Conservation (phyloP, 2,113 vertebrate species). For the Sula dactylatra region DNA sequence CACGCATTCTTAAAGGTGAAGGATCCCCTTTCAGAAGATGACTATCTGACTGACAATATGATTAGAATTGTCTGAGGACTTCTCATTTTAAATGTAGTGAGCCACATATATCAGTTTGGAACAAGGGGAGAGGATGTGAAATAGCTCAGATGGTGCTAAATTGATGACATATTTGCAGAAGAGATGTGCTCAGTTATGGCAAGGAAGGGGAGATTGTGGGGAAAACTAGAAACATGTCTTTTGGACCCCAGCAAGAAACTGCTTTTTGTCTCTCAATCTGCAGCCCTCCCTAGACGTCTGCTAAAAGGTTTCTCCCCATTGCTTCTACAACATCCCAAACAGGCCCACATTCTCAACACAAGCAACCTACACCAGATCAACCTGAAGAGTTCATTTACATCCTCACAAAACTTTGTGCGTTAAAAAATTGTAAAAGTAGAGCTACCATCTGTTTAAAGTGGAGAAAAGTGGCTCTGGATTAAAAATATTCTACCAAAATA, state of each 20-base stretch:
- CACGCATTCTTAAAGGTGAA: constrained; percentile 77
- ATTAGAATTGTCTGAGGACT: constrained; percentile 74
- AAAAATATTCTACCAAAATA: neutral
- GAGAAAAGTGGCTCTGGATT: neutral
- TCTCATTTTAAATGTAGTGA: constrained; percentile 69
- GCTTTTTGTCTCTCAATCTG: neutral
- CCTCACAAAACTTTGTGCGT: neutral
- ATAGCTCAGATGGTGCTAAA: neutral
- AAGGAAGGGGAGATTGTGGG: neutral
- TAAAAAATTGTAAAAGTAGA: neutral
- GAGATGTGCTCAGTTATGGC: constrained; percentile 4
- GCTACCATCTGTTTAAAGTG: neutral
- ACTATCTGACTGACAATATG: constrained; percentile 75
- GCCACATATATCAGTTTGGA: constrained; percentile 48
- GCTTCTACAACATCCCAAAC: neutral
- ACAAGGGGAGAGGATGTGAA: constrained; percentile 24
- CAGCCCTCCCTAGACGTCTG: neutral
- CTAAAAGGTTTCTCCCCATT: neutral
- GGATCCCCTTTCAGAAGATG: constrained; percentile 73
- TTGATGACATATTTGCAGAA: constrained; percentile 39
- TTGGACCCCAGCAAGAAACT: neutral
- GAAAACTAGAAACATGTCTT: neutral
- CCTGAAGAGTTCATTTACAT: neutral
- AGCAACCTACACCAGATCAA: neutral
- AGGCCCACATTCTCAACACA: neutral